Conservation (phyloP, 2,797 vertebrate genomes). For the Petrocephalus schoutedeni region DNA sequence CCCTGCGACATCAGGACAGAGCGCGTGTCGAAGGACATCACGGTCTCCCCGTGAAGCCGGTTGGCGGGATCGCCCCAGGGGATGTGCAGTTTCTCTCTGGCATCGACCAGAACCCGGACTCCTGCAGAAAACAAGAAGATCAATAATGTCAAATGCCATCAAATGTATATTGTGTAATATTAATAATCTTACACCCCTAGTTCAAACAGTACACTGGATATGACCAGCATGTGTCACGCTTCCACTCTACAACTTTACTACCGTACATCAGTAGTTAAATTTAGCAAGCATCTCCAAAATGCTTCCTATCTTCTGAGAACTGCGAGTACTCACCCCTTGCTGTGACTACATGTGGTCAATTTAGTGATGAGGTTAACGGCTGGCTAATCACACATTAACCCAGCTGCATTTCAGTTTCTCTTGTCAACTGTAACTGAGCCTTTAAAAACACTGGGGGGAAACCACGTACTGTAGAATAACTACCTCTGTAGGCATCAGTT, state of each 20-base stretch:
- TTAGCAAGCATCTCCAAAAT: neutral
- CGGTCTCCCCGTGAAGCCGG: constrained; percentile 71
- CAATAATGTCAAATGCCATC: neutral
- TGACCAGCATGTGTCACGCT: neutral
- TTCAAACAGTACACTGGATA: neutral
- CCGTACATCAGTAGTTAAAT: neutral
- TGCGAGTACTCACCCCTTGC: neutral
- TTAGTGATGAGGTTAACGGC: neutral
- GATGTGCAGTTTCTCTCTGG: constrained; percentile 94
- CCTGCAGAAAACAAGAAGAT: constrained; percentile 59
- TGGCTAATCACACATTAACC: neutral
- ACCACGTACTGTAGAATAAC: neutral
- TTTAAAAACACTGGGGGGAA: neutral
- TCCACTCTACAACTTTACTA: neutral
- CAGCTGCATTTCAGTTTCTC: neutral
- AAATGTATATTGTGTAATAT: neutral
- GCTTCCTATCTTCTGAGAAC: neutral
- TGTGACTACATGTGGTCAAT: neutral
- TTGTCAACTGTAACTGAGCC: neutral
- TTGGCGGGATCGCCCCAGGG: constrained; percentile 87
- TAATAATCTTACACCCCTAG: neutral
- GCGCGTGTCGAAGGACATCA: constrained; percentile 92
- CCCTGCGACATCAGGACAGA: constrained; percentile 71
- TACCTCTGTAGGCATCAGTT: neutral
- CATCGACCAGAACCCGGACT: constrained; percentile 89